These are phyloP conservation scores for Silurus glanis DNA, from an alignment of 2,113 vertebrate species.

Conservation along the genomic window DNA sequence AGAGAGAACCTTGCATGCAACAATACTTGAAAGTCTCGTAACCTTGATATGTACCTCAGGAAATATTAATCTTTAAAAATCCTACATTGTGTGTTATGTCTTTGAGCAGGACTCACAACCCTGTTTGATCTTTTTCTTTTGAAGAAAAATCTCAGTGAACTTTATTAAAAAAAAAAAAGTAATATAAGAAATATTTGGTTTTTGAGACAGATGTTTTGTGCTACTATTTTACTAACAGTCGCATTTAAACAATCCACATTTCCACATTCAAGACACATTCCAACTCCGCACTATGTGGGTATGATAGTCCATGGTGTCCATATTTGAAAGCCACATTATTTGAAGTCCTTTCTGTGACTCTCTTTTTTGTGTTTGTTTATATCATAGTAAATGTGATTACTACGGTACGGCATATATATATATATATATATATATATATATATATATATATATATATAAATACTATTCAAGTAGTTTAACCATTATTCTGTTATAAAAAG, in stretches of 20 bases:
- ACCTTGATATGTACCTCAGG: not conserved
- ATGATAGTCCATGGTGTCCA: too few relatives aligned
- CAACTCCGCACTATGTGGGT: too few relatives aligned
- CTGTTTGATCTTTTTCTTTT: not conserved
- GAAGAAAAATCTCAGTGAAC: not conserved
- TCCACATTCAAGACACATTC: too few relatives aligned
- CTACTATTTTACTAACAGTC: not conserved
- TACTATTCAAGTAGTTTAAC: not conserved
- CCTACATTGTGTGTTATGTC: not conserved
- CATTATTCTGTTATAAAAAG: not conserved
- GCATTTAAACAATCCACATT: not conserved
- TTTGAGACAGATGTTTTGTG: not conserved
- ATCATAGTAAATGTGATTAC: not conserved
- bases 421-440: not conserved
- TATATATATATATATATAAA: not conserved
- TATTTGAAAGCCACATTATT: too few relatives aligned
- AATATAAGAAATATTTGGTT: not conserved
- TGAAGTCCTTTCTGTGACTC: too few relatives aligned
- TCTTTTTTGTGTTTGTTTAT: not conserved
- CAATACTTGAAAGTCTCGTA: not conserved
- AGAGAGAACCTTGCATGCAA: not conserved
- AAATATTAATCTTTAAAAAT: not conserved
- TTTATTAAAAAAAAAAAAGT: not conserved
- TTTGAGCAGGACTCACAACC: not conserved
- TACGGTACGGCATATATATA: not conserved